These are phyloP conservation scores for Embidobia sp. DNA, from an alignment of 2,888 invertebrate species.

Conservation along the genomic window DNA sequence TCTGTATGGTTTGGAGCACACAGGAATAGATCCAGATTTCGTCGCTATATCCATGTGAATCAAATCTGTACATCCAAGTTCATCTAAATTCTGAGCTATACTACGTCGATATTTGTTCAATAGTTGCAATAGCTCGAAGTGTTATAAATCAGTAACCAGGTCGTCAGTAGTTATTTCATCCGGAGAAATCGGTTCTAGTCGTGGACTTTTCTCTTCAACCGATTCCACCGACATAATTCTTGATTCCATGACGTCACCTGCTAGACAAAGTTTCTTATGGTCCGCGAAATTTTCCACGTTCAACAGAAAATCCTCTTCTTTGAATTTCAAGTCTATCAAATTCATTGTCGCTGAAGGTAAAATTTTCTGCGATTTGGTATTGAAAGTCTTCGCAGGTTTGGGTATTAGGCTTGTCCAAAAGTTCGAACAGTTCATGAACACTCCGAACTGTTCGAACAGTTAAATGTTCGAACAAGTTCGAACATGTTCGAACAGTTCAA, in stretches of 20 bases:
- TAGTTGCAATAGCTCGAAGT: neutral
- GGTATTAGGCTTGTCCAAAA: no score
- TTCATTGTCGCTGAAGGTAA: constrained; percentile 7
- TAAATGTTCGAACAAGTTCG: no score
- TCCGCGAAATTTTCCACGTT: constrained; percentile 11
- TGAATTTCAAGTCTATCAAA: neutral
- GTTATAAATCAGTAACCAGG: neutral
- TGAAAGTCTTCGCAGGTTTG: no score
- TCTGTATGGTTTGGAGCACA: neutral
- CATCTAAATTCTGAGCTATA: neutral
- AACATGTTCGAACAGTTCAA: no score
- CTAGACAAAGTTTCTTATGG: neutral
- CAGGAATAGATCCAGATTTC: neutral
- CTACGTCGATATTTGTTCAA: neutral
- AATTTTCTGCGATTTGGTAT: no score
- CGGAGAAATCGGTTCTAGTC: neutral
- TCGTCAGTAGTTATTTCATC: neutral
- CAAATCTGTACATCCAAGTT: constrained; percentile 3
- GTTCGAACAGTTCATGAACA: no score
- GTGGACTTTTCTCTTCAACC: neutral
- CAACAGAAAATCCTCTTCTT: neutral
- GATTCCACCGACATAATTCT: constrained; percentile 20
- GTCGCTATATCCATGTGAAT: neutral
- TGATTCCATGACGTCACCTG: constrained; percentile 5
- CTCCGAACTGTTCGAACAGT: no score